Evolutionary conservation across 2,113 vertebrate species (phyloP), one percentile per base, ranked within the genome.

Genomic region (Clarias macrocephalus): DNA sequence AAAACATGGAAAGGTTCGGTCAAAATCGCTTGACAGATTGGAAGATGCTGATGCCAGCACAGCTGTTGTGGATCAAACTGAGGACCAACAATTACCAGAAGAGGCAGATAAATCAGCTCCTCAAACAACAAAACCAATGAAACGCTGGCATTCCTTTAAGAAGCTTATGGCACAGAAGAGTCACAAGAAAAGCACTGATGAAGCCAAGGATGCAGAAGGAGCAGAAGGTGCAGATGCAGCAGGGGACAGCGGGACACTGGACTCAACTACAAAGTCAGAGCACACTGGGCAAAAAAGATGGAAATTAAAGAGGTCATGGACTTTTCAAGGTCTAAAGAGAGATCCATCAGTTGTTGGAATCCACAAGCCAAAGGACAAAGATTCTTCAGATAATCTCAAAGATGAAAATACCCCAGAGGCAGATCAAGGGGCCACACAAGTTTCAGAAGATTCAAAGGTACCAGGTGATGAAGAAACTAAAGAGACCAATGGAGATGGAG

Each of bases 271-370:
- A 65, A 91, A 94, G 89, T 94, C 94, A 59, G 92, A 93, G 60
- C 87, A 89, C 48, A 70, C 83, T 3, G 95, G 94, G 2, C 95
- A 95, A 87, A 96, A 95, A 90, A 91, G 92, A 84, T 95, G 95
- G 95, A 96, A 95, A 85, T 91, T 96, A 87, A 96, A 95, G 87
- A 94, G 95, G 60, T 96, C 95, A 73, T 96, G 95, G 95, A 96
- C 95, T 86, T 96, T 96, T 93, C 95, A 96, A 90, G 95, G 95
- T 56, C 80, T 96, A 88, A 95, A 95, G 93, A 94, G 95, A 88
- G 95, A 96, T 89, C 42, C 94, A 0, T 96, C 95, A 11, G 85
- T 95, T 85, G 92, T 92, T 25, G 95, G 94, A 80, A 94, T 95
- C 89, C 93, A 93, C 83, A 95, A 94, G 89, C 75, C 93, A 88